These are phyloP conservation scores for Ahaetulla prasina DNA, from an alignment of 2,113 vertebrate species.

Conservation along the genomic window DNA sequence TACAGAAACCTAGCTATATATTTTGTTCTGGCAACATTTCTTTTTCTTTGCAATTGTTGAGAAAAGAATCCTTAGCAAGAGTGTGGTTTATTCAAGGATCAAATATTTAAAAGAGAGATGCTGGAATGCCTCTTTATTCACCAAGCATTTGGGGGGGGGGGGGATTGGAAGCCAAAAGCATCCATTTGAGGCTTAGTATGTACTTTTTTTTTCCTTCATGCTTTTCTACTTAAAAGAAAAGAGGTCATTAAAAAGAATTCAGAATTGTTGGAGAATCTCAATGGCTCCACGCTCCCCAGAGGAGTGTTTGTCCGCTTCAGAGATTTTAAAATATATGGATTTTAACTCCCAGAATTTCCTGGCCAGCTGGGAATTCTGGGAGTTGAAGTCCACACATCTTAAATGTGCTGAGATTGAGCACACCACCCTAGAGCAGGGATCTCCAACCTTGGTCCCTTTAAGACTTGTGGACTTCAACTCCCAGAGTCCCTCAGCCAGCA, in stretches of 20 bases:
- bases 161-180: conserved; percentile 1
- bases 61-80: conserved; percentile 36
- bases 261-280: conserved; percentile 31
- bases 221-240: conserved; percentile 41
- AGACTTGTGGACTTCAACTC: no score
- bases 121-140: conserved; percentile 31
- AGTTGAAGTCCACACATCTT: background rate
- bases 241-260: conserved; percentile 29
- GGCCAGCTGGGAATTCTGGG: background rate
- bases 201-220: conserved; percentile 28
- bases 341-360: background rate
- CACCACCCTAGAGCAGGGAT: background rate
- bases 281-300: conserved; percentile 33
- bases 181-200: conserved; percentile 14
- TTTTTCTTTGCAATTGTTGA: conserved; percentile 18
- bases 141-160: background rate
- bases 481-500: no score
- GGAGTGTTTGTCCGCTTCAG: background rate
- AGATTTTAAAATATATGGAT: background rate
- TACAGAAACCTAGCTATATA: conserved; percentile 23
- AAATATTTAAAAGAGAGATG: conserved; percentile 41
- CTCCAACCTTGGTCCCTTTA: no score
- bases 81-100: conserved; percentile 18
- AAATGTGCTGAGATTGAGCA: background rate
- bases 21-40: background rate